Evolutionary conservation across 2,113 vertebrate species (phyloP).

Genomic region (Aphelocoma coerulescens): DNA sequence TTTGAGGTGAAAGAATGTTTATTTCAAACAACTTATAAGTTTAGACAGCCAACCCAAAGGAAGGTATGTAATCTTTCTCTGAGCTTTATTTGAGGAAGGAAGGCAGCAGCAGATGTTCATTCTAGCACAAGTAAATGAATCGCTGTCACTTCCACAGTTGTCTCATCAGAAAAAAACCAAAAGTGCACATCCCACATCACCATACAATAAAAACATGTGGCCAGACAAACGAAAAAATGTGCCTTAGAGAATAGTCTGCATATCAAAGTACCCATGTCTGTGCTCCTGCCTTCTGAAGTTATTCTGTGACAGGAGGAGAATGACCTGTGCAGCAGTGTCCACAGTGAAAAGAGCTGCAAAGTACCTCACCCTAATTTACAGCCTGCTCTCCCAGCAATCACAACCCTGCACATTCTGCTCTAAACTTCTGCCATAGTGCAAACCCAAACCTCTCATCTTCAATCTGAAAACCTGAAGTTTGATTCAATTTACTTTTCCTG

Average conservation of each 20-base stretch:
- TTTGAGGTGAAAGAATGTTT: not conserved
- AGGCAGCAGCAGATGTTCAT: not conserved
- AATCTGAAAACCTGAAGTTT: not conserved
- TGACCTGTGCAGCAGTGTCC: not conserved
- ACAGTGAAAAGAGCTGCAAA: not conserved
- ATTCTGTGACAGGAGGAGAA: not conserved
- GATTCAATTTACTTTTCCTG: not conserved
- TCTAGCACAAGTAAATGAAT: not conserved
- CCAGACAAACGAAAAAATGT: not conserved
- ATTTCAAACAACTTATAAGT: not conserved
- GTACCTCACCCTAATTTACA: not conserved
- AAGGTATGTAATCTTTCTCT: not conserved
- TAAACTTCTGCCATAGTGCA: not conserved
- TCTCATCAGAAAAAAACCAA: not conserved
- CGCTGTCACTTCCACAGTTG: slow-evolving; percentile 19
- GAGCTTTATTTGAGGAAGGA: not conserved
- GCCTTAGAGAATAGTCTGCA: not conserved
- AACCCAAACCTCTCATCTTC: not conserved
- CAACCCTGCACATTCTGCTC: not conserved
- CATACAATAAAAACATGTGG: not conserved
- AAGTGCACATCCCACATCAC: not conserved
- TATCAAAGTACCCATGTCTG: not conserved
- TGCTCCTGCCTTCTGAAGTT: not conserved
- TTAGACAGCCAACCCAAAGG: not conserved
- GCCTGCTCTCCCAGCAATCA: not conserved